Percentiles rank a stretch among this genome's conserved stretches.
Conservation (phyloP, 2,113 vertebrate species). For the Hemibagrus wyckioides region DNA sequence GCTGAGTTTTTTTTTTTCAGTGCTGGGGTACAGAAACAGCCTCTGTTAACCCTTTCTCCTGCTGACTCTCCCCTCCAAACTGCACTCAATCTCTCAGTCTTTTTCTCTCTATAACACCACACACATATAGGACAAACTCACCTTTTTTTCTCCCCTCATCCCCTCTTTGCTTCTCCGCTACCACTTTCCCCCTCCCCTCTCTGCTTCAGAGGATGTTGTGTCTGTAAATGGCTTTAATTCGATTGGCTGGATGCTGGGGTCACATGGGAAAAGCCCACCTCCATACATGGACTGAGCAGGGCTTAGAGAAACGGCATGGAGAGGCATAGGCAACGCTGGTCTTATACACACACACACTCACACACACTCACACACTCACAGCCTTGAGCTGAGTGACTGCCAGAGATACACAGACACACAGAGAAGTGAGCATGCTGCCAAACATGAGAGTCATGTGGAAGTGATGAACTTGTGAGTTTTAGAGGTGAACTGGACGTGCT, state of each 20-base stretch:
- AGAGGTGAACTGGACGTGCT: not conserved
- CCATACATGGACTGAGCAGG: slow-evolving; percentile 72
- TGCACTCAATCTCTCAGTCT: not conserved
- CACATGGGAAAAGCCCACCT: slow-evolving; percentile 80
- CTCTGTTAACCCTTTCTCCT: not conserved
- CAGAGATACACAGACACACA: slow-evolving; percentile 1
- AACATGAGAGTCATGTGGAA: slow-evolving; percentile 16
- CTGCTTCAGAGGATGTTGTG: slow-evolving; percentile 28
- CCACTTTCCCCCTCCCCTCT: not conserved
- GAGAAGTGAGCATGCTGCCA: slow-evolving; percentile 18
- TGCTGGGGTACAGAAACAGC: slow-evolving; percentile 17
- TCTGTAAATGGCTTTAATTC: slow-evolving; percentile 75
- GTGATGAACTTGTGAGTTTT: slow-evolving; percentile 30
- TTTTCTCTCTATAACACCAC: not conserved
- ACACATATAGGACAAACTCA: not conserved
- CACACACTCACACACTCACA: not conserved
- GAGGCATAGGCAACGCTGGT: slow-evolving; percentile 26
- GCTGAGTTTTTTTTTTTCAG: slow-evolving; percentile 2
- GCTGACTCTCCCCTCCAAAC: not conserved
- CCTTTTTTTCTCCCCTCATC: not conserved
- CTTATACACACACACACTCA: slow-evolving; percentile 14
- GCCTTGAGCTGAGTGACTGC: slow-evolving; percentile 17
- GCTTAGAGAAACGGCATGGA: slow-evolving; percentile 61
- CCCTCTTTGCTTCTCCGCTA: not conserved
- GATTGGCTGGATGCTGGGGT: slow-evolving; percentile 76